Conservation (phyloP, 37 sponge, comb jelly and placozoan species). For the Halisarca cf. caerulea region DNA sequence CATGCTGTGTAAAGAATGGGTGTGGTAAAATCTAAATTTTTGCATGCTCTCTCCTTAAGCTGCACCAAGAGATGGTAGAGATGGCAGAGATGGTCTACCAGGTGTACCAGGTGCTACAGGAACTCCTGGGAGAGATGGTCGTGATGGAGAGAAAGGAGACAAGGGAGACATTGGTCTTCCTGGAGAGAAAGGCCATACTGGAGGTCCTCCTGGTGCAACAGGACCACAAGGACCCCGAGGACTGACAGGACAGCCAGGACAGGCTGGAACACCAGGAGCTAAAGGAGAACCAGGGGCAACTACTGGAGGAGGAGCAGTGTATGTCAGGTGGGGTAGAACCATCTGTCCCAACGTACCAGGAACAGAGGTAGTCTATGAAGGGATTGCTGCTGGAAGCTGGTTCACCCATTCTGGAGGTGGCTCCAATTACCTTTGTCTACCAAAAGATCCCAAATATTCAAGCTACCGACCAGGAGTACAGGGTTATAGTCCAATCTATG, state of each 20-base stretch:
- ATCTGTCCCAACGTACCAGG: slow-evolving; percentile 39
- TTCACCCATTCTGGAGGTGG: slow-evolving; percentile 47
- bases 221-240: background rate
- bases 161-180: background rate
- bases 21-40: too few species aligned
- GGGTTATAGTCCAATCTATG: slow-evolving; percentile 4
- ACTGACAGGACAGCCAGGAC: slow-evolving; percentile 17
- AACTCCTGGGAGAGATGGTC: background rate
- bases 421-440: slow-evolving; percentile 55
- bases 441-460: slow-evolving; percentile 12
- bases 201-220: background rate
- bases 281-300: too few species aligned
- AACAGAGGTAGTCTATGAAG: slow-evolving; percentile 41
- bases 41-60: too few species aligned
- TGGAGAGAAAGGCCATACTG: too few species aligned
- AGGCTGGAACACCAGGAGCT: slow-evolving; percentile 10
- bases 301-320: slow-evolving; percentile 18
- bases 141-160: background rate
- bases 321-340: slow-evolving; percentile 55
- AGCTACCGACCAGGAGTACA: slow-evolving; percentile 26
- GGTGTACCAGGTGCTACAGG: background rate
- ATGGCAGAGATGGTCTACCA: too few species aligned
- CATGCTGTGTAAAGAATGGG: too few species aligned
- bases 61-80: too few species aligned
- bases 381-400: slow-evolving; percentile 12